A percentile compares a stretch with the other conserved stretches of the same genome.
Conservation (phyloP, 2,113 vertebrate genomes). For the Telmatochromis sp. region DNA sequence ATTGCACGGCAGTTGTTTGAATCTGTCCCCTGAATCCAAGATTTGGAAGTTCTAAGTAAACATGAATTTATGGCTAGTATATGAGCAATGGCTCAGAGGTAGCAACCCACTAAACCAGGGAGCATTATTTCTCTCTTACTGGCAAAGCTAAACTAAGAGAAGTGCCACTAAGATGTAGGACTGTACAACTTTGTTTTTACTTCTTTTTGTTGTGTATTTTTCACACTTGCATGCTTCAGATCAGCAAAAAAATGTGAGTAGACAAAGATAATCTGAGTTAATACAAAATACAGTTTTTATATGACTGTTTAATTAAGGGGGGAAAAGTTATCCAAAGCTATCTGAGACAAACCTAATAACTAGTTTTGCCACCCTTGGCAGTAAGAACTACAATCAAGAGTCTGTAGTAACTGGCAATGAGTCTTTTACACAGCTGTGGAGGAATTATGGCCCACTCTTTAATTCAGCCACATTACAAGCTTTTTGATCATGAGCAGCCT, state of each 20-base stretch:
- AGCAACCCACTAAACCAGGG: not conserved
- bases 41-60: not conserved
- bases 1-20: not conserved
- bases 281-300: not conserved
- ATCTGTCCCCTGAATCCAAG: not conserved
- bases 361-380: not conserved
- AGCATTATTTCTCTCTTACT: not conserved
- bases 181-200: not conserved
- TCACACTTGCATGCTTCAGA: not conserved
- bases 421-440: not conserved
- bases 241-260: not conserved
- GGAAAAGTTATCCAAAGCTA: not conserved
- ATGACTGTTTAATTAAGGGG: not conserved
- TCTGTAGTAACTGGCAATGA: not conserved
- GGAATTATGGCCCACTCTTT: not conserved
- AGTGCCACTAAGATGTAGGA: not conserved
- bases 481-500: not conserved
- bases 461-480: not conserved
- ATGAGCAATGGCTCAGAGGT: not conserved
- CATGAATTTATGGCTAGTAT: not conserved
- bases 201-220: not conserved
- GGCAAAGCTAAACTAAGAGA: not conserved
- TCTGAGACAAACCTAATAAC: not conserved
- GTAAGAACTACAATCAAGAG: not conserved
- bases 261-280: not conserved